A percentile compares a stretch with the other conserved stretches of the same genome.
phyloP scores from a whole-genome alignment of 2,888 invertebrate genomes.

The Chromoteleia sp. region DNA sequence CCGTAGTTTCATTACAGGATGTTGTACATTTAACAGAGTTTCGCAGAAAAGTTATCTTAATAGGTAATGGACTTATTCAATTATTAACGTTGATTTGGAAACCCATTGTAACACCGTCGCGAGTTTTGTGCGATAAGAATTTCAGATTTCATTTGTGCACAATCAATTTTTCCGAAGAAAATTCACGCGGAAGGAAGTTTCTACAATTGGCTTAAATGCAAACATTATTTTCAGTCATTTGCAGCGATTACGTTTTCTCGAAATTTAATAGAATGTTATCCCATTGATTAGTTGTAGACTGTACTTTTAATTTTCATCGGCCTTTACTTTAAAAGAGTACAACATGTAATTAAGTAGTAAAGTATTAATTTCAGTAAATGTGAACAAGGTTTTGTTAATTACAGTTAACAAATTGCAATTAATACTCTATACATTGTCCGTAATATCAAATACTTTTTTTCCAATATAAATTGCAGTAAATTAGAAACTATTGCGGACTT shows the following conservation, averaged over 20 bases:
- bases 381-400: too few relatives aligned
- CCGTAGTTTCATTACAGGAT: constrained; percentile 15
- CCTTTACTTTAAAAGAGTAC: too few relatives aligned
- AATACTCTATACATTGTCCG: too few relatives aligned
- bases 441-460: too few relatives aligned
- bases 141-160: not conserved
- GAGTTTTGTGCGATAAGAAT: constrained; percentile 6
- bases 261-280: too few relatives aligned
- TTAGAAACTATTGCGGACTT: not conserved
- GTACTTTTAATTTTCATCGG: too few relatives aligned
- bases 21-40: constrained; percentile 14
- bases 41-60: constrained; percentile 14
- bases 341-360: too few relatives aligned
- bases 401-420: too few relatives aligned
- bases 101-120: not conserved
- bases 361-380: too few relatives aligned
- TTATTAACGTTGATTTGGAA: constrained; percentile 24
- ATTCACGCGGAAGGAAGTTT: not conserved
- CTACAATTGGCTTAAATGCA: too few relatives aligned
- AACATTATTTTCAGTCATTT: not conserved
- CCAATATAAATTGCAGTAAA: not conserved
- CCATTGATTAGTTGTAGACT: too few relatives aligned
- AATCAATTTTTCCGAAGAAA: constrained; percentile 4
- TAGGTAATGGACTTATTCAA: constrained; percentile 17
- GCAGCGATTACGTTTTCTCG: not conserved